Evolutionary conservation across 2,888 invertebrate genomes (phyloP), one percentile per base, ranked within the genome.

Genomic region (Odiellus spinosus): DNA sequence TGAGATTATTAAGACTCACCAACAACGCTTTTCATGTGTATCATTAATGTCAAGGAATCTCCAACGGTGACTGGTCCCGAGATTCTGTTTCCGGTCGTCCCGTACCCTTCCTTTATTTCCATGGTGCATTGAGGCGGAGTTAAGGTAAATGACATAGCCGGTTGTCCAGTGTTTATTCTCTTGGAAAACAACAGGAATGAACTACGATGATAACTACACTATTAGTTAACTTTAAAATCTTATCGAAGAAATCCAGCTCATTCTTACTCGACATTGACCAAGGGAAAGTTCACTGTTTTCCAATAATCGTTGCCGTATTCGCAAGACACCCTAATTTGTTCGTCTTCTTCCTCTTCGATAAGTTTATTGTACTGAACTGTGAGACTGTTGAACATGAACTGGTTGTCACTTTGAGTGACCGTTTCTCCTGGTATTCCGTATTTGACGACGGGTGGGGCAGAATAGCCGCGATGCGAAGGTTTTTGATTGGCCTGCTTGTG

Each of bases 231-330:
- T 10, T 12, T 38, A 17, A 10, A 2, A 38, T 38, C 8, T 5
- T n/a, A 11, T 12, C 14, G 36, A 36, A 36, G 10, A 33, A 33
- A 33, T 35, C 14, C 5, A 35, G 12, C 14, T 2, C 14, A 4
- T 35, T 77, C 86, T 80, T 67, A 90, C 90, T 90, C 88, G 47
- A 90, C 88, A 63, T 90, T 88, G 47, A 90, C 70, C 65, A 90
- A 87, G 1, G 90, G 90, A 68, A 90, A 90, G 0, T 90, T 88
- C 35, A 90, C 88, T 0, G 90, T 90, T 68, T 90, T 90, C 87
- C 90, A 88, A 69, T 88, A 90, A 67, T 90, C 90, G 63, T 90
- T 90, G 48, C 90, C 90, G 61, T 90, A 90, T 68, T 90, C 90
- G 69, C 90, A 90, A 39, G 88, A 90, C 44, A 90, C 88, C 70